phyloP scores from a whole-genome alignment of 2,888 invertebrate species.

The Bruchidius siliquastri region DNA sequence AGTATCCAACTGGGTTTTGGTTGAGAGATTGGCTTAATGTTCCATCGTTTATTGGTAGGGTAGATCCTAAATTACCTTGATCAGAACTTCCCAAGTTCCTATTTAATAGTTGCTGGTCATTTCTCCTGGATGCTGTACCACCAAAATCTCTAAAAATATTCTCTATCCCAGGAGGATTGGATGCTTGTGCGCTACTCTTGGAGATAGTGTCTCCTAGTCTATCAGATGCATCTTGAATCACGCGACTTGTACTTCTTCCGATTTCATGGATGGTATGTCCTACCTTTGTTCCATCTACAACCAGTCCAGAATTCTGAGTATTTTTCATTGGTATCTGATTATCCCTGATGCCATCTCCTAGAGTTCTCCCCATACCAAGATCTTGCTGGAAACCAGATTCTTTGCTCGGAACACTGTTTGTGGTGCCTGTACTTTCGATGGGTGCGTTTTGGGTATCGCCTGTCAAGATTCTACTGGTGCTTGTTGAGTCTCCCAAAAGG shows the following conservation, averaged over 20 bases:
- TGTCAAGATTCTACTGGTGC: no score
- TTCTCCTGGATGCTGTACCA: not conserved
- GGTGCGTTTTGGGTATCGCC: no score
- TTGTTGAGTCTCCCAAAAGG: not conserved
- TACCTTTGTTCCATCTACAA: not conserved
- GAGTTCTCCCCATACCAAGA: not conserved
- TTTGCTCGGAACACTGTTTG: no score
- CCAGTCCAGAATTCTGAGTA: not conserved
- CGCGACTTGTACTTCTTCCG: not conserved
- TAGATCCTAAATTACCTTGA: no score
- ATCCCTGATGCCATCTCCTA: not conserved
- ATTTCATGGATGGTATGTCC: not conserved
- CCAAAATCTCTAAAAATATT: not conserved
- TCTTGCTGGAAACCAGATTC: not conserved
- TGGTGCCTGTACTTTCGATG: no score
- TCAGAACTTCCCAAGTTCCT: not conserved
- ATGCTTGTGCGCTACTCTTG: not conserved
- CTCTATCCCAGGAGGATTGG: not conserved
- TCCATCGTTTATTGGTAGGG: not conserved
- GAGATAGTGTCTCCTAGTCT: not conserved
- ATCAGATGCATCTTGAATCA: not conserved
- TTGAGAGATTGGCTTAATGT: not conserved
- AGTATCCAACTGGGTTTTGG: not conserved
- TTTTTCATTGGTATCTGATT: not conserved
- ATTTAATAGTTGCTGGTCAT: not conserved